Conservation (phyloP, 2,888 invertebrate genomes). For the Drosophila dives region DNA sequence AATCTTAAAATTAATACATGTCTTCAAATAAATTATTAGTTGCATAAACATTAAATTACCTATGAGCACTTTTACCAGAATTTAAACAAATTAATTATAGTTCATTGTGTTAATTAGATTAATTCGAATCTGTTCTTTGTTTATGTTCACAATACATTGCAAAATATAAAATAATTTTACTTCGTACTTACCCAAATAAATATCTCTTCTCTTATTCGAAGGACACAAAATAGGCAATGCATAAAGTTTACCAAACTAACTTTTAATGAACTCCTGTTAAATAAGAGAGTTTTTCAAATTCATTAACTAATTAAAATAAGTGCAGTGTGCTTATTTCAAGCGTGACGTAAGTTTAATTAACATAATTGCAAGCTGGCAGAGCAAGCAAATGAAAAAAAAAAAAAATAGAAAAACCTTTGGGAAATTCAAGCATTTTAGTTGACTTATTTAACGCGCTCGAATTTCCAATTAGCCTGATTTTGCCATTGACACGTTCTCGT, state of each 20-base stretch:
- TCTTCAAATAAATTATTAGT: too few species aligned
- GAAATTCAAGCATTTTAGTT: constrained; percentile 29
- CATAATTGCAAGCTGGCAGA: constrained; percentile 53
- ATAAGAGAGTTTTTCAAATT: constrained; percentile 11
- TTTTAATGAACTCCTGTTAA: constrained; percentile 6
- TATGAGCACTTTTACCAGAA: not conserved
- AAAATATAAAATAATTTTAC: not conserved
- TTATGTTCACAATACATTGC: not conserved
- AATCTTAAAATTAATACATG: not conserved
- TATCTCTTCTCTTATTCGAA: too few species aligned
- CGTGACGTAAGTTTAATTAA: constrained; percentile 60
- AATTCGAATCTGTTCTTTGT: not conserved
- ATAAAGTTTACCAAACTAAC: not conserved
- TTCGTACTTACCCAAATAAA: not conserved
- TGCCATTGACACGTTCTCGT: constrained; percentile 24
- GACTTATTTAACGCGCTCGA: constrained; percentile 46
- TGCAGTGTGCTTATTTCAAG: constrained; percentile 35
- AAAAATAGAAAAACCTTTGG: constrained; percentile 22
- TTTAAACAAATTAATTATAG: not conserved
- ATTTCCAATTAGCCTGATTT: constrained; percentile 57
- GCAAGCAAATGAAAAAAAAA: constrained; percentile 22
- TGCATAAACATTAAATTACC: not conserved
- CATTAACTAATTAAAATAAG: constrained; percentile 53
- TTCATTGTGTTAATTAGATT: not conserved
- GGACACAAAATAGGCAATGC: not conserved